Percentiles rank a stretch among this genome's conserved stretches.
Evolutionary conservation across 2,888 invertebrate genomes (phyloP).

Genomic region (Venusia cambrica): DNA sequence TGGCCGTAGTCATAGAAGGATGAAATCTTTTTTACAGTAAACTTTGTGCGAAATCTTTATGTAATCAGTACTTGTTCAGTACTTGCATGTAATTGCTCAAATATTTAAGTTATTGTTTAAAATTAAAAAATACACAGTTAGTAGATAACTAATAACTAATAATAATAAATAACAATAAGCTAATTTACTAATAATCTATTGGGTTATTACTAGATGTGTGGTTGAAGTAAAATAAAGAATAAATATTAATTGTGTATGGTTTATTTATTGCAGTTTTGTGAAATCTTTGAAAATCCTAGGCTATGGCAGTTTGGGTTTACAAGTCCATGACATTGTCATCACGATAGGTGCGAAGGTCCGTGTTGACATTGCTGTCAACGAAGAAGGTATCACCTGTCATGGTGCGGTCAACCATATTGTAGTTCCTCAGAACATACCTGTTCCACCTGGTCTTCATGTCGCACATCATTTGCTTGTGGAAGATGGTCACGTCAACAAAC

Average conservation of each 20-base stretch:
- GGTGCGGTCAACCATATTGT: conserved; percentile 46
- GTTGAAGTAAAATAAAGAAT: conserved; percentile 2
- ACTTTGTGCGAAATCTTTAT: too few relatives aligned
- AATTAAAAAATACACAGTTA: too few relatives aligned
- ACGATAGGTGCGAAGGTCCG: not conserved
- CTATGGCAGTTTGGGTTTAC: not conserved
- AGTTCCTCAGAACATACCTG: conserved; percentile 58
- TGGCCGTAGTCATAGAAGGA: too few relatives aligned
- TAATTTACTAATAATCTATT: too few relatives aligned
- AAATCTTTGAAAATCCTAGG: conserved; percentile 8
- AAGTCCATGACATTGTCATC: not conserved
- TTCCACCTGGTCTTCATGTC: conserved; percentile 71
- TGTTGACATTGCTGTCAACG: conserved; percentile 42
- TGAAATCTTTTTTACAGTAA: too few relatives aligned
- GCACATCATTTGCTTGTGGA: conserved; percentile 78
- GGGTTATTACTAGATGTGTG: too few relatives aligned
- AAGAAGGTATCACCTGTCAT: conserved; percentile 54
- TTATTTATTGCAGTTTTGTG: conserved; percentile 19
- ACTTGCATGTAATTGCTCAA: too few relatives aligned
- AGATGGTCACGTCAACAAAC: conserved; percentile 84
- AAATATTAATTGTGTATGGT: conserved; percentile 2
- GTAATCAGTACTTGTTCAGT: too few relatives aligned
- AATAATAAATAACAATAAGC: too few relatives aligned
- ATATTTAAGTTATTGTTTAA: too few relatives aligned
- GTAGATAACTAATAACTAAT: too few relatives aligned